Base-by-base conservation (phyloP, 2,888 invertebrate species). In the Patella ulyssiponensis region DNA sequence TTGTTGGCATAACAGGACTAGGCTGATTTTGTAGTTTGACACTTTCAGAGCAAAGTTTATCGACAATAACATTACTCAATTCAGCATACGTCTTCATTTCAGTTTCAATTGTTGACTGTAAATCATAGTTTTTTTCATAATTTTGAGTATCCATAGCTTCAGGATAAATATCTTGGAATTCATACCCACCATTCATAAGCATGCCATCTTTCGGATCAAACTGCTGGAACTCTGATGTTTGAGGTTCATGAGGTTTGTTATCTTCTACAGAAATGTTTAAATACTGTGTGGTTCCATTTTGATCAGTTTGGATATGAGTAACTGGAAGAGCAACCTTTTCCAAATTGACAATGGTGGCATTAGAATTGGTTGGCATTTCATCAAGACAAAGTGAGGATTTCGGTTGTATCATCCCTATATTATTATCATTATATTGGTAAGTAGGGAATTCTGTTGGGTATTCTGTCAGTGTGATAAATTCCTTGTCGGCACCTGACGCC, bases 31-130 rank as follows among this genome's bases (percentile, higher is more conserved):
- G 64, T 64, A 64, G 23, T 64, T 64, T 64, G 20, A 64, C 64
- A 64, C 64, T 64, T 64, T 64, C 64, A 64, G 64, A 64, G 23
- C 64, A 64, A 64, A 64, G 64, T 64, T 64, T 64, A 64, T 64
- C 64, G 14, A 64, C 64, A 64, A 64, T 64, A 64, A 64, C 64
- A 20, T 64, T 64, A 64, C 64, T 64, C 23, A 64, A 23, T 64
- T 64, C 64, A 64, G 64, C 64, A 64, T 64, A 64, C 20, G 64
- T 64, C 23, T 64, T 64, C 64, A 64, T 64, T 23, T 64, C 64
- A 64, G 64, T 64, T 64, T 64, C 64, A 20, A 64, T 20, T 9
- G 64, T 64, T 23, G 64, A 64, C 23, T 64, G 64, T 23, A 64
- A 23, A 64, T 64, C 64, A 14, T 64, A 64, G 20, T 20, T 64